phyloP scores from a whole-genome alignment of 2,113 vertebrate species.

The Sander vitreus region DNA sequence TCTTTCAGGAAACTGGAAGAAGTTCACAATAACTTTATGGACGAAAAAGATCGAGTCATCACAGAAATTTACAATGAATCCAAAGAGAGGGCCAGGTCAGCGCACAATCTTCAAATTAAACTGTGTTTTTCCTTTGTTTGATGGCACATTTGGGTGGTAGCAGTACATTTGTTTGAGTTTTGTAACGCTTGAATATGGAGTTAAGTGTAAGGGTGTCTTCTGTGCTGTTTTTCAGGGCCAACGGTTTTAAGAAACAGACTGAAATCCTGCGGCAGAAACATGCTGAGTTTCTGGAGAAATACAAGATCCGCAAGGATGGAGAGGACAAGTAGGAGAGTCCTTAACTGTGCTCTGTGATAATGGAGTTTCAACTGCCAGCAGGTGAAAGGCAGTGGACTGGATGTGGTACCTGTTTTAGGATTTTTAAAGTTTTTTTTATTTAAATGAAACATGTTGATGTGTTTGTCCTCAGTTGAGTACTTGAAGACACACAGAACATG shows the following conservation, averaged over 20 bases:
- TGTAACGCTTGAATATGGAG: neutral
- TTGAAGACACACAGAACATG: neutral
- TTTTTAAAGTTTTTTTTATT: constrained; percentile 22
- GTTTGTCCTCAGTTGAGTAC: neutral
- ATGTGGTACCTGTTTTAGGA: constrained; percentile 34
- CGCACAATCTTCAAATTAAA: neutral
- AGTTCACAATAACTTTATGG: constrained; percentile 87
- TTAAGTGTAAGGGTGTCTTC: neutral
- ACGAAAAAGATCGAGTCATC: constrained; percentile 88
- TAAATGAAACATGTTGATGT: neutral
- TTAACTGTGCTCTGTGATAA: neutral
- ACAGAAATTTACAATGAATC: constrained; percentile 88
- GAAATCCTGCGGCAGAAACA: constrained; percentile 86
- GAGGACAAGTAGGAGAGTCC: constrained; percentile 74
- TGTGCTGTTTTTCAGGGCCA: constrained; percentile 73
- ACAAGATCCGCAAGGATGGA: constrained; percentile 53
- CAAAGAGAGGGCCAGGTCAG: constrained; percentile 88
- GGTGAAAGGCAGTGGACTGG: neutral
- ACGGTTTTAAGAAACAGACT: constrained; percentile 85
- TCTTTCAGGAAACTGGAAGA: constrained; percentile 87
- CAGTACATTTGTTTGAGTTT: neutral
- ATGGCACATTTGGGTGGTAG: neutral
- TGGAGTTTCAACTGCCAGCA: constrained; percentile 24
- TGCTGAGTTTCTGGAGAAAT: constrained; percentile 81
- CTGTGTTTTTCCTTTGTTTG: neutral